Conservation (phyloP, 2,797 vertebrate genomes). For the Falco novaeseelandiae region DNA sequence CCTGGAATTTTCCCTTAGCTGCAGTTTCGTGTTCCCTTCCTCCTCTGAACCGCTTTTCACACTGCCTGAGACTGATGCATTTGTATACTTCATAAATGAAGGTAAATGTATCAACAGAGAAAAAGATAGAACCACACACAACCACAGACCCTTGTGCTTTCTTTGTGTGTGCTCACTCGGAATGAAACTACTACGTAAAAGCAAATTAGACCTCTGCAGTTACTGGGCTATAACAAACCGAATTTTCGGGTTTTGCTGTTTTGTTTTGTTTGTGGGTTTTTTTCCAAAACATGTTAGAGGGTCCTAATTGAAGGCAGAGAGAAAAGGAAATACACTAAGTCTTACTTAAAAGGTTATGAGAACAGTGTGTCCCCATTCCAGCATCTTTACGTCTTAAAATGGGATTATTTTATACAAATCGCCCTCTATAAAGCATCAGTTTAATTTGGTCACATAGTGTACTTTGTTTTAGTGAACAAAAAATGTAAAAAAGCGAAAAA, state of each 20-base stretch:
- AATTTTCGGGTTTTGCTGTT: neutral
- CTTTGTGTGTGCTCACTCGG: neutral
- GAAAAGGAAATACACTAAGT: neutral
- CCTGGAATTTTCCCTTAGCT: neutral
- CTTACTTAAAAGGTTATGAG: neutral
- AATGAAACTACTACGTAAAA: neutral
- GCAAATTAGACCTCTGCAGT: neutral
- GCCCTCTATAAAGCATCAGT: neutral
- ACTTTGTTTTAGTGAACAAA: neutral
- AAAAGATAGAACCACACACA: neutral
- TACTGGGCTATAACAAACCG: neutral
- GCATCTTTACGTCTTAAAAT: neutral
- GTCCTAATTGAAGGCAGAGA: neutral
- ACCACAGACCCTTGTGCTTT: neutral
- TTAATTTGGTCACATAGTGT: neutral
- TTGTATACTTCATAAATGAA: neutral
- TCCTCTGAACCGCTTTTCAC: neutral
- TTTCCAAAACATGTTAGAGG: neutral
- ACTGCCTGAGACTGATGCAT: neutral
- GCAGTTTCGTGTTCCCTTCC: neutral
- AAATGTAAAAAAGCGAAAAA: neutral
- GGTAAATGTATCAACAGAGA: neutral
- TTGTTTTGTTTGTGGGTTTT: neutral
- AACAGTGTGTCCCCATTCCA: neutral
- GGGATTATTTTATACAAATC: neutral